Evolutionary conservation across 2,888 invertebrate genomes (phyloP).

Genomic region (Xylocampa areola): DNA sequence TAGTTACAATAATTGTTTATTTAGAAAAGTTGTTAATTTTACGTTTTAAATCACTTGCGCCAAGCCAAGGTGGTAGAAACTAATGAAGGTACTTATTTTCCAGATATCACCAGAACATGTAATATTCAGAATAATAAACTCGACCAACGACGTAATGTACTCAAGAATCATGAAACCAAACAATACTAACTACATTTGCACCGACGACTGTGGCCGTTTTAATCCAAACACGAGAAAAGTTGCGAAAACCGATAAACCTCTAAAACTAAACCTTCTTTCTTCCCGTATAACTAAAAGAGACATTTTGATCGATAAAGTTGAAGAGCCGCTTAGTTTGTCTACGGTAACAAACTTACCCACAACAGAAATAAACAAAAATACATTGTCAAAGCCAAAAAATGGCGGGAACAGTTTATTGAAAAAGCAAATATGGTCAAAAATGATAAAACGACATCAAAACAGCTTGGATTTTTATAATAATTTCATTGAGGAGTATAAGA

Average conservation of each 20-base stretch:
- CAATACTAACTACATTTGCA: conserved; percentile 69
- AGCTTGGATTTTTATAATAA: not conserved
- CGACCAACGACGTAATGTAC: conserved; percentile 70
- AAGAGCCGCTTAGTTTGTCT: not conserved
- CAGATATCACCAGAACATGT: conserved; percentile 71
- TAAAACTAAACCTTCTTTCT: conserved; percentile 47
- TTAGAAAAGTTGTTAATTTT: too few relatives aligned
- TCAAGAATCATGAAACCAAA: conserved; percentile 76
- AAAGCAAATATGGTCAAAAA: conserved; percentile 10
- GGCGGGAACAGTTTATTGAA: not conserved
- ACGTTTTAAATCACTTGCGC: too few relatives aligned
- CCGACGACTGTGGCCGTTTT: conserved; percentile 68
- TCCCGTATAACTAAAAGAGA: conserved; percentile 23
- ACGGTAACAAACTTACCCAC: not conserved
- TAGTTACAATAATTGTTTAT: too few relatives aligned
- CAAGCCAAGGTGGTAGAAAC: too few relatives aligned
- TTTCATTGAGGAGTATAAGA: not conserved
- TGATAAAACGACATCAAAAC: conserved; percentile 6
- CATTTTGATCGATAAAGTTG: not conserved
- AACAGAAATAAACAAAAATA: not conserved
- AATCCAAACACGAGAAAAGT: conserved; percentile 61
- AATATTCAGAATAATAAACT: conserved; percentile 71
- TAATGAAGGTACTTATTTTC: too few relatives aligned
- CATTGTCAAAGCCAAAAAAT: conserved; percentile 7
- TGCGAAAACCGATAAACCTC: conserved; percentile 57